Conservation (phyloP, 2,888 invertebrate genomes). For the Chydorus sphaericus region DNA sequence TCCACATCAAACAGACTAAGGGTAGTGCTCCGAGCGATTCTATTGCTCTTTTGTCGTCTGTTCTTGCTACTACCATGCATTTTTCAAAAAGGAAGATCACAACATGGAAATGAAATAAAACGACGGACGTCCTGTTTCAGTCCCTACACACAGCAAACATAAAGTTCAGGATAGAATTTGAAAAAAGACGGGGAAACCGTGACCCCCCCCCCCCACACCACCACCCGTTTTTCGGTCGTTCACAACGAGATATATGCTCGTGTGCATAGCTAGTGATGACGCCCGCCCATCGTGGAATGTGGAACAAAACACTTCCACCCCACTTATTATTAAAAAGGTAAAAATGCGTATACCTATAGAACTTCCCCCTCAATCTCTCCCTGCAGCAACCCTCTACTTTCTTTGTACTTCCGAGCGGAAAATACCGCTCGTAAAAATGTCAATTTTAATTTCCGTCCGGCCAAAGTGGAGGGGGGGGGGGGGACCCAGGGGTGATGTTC, state of each 20-base stretch:
- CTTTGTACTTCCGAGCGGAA: conserved; percentile 4
- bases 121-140: neutral
- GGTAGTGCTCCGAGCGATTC: too few relatives aligned
- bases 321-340: neutral
- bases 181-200: too few relatives aligned
- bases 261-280: neutral
- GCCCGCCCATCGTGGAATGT: neutral
- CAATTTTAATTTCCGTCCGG: neutral
- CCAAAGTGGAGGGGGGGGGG: neutral
- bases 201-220: neutral
- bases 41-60: too few relatives aligned
- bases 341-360: too few relatives aligned
- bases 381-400: neutral
- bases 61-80: neutral
- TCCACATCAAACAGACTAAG: too few relatives aligned
- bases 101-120: neutral
- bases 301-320: conserved; percentile 3
- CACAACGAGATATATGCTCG: too few relatives aligned
- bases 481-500: too few relatives aligned
- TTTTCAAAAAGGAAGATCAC: neutral
- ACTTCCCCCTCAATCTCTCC: neutral
- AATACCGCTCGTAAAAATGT: conserved; percentile 1
- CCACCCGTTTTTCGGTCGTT: neutral
- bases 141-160: neutral
- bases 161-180: too few relatives aligned